Evolutionary conservation across 2,113 vertebrate genomes (phyloP), one percentile per base, ranked within the genome.

Genomic region (Forbesichthys agassizii): DNA sequence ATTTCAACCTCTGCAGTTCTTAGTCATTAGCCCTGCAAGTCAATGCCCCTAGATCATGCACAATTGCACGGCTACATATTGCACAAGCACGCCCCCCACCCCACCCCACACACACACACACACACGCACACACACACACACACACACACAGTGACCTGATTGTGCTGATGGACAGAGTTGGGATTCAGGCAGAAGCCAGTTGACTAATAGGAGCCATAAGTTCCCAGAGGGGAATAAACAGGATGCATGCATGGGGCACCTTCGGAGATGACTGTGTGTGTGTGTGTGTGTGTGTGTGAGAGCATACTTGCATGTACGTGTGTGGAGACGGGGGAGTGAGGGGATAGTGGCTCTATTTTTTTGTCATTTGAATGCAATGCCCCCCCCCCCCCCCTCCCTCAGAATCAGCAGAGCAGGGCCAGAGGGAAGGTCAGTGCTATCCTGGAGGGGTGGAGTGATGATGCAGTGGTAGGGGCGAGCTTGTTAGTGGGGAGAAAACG

Each of bases 81-180:
- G 3, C 59, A 59, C 68, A 64, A 61, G 10, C 65, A 55, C 48
- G 46, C 33, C 47, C 65, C 16, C 16, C n/a, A n/a, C n/a, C 16
- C 16, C 16, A 16, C 16, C 16, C 16, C n/a, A 14, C 77, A 58
- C 54, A 46, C 75, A 64, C 67, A 49, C 27, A 27, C 27, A 2
- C 2, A 2, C 27, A 14, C 77, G 55, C 54, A 46, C 75, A 64
- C 67, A 49, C 27, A 27, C 27, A 2, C 2, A 2, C 27, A 27
- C 2, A 60, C 57, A 71, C 55, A 16, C 60, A 81, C 77, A 84
- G 80, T 92, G 89, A 91, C 88, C 89, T 91, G 90, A 90, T 92
- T 92, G 89, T 83, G 84, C 79, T 87, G 89, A 92, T 86, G 90
- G 90, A 91, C 87, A 84, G 88, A 90, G 81, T 88, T 78, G 66